Base-by-base conservation (phyloP, 2,797 vertebrate genomes). In the Lateolabrax maculatus region DNA sequence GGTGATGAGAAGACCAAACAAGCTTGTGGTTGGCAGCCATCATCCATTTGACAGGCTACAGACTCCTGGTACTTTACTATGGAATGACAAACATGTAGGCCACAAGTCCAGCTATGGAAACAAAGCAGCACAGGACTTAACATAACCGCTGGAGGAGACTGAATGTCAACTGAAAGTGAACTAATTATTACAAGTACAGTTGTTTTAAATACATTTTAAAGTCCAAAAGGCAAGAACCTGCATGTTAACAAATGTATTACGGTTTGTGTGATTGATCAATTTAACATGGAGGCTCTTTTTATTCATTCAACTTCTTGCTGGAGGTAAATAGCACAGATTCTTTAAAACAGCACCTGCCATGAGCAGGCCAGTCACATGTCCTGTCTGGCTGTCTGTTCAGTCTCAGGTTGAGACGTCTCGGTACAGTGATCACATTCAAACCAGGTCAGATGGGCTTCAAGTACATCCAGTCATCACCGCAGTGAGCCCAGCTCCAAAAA, bases 21-120 rank as follows among this genome's bases (percentile, higher is more conserved):
- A 72, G 83, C 80, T 81, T 11, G 81, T 65, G 79, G 89, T 84
- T 57, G 16, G 84, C 85, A 86, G 77, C 78, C 81, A 84, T 86
- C 69, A 80, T 77, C 55, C 65, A 13, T 87, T 75, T 88, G 84
- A 91, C 80, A 78, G 84, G 64, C 87, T 75, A 83, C 87, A 91
- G 83, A 75, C 86, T 87, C 48, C 68, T 80, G 79, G 80, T 89
- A 75, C 87, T 90, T 90, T 87, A 93, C 91, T 91, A 93, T 82
- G 90, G 92, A 92, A 93, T 92, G 89, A 87, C 67, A 93, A 94
- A 89, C 89, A 92, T 66, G 87, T 70, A 75, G 88, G 75, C 86
- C 84, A 80, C 87, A 87, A 80, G 84, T 90, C 80, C 71, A 71
- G 79, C 79, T 43, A 72, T 57, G 75, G 81, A 79, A 72, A 74